phyloP scores from a whole-genome alignment of 2,888 invertebrate species.

The Archaeoteleia sp. region DNA sequence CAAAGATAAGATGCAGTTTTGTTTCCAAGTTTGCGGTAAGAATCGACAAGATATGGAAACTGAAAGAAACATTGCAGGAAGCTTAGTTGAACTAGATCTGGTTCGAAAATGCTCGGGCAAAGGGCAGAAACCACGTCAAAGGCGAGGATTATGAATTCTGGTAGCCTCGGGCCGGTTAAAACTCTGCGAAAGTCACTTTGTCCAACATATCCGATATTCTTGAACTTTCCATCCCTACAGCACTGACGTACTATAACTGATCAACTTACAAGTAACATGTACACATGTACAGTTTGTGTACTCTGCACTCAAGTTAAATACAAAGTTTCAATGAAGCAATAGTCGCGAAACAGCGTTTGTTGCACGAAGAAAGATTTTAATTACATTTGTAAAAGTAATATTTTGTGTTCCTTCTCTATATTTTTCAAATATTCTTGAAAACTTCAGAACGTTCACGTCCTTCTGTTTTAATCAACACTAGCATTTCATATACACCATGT shows the following conservation, averaged over 20 bases:
- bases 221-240: conserved; percentile 37
- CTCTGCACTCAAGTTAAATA: not conserved
- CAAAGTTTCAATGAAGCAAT: not conserved
- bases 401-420: no score
- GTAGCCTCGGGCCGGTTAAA: conserved; percentile 49
- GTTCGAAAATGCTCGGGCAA: conserved; percentile 26
- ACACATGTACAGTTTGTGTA: conserved; percentile 9
- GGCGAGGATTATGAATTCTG: conserved; percentile 58
- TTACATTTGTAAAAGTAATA: no score
- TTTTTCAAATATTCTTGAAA: no score
- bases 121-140: conserved; percentile 58
- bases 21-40: conserved; percentile 16
- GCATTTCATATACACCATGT: no score
- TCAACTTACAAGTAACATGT: conserved; percentile 22
- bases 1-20: no score
- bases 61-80: conserved; percentile 41
- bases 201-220: conserved; percentile 49
- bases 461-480: no score
- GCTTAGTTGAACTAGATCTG: conserved; percentile 27
- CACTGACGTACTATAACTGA: conserved; percentile 32
- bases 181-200: conserved; percentile 54
- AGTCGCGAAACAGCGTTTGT: no score
- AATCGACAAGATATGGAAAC: conserved; percentile 37
- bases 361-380: no score
- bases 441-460: no score